Conservation (phyloP, 2,888 invertebrate species). For the Drosophila gaucha region DNA sequence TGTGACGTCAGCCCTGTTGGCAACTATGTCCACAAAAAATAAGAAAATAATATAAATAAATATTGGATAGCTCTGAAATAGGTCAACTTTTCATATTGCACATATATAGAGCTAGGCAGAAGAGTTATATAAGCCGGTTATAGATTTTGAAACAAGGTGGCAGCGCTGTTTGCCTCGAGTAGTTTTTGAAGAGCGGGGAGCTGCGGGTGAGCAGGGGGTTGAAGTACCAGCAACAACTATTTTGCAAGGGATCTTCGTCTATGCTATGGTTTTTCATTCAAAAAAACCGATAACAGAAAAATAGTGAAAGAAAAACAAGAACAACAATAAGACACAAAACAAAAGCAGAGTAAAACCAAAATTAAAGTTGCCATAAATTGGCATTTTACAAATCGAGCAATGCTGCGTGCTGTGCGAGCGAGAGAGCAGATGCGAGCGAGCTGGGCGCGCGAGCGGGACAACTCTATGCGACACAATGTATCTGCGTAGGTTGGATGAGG, state of each 20-base stretch:
- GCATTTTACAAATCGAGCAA: slow-evolving; percentile 31
- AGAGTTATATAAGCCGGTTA: background rate
- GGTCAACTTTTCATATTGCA: slow-evolving; percentile 1
- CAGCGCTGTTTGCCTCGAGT: slow-evolving; percentile 16
- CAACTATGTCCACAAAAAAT: slow-evolving; percentile 12
- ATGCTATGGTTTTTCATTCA: background rate
- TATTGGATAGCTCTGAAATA: background rate
- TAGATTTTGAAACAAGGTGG: slow-evolving; percentile 21
- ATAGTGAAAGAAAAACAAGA: background rate
- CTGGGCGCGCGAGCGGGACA: slow-evolving; percentile 27
- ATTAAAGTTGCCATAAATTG: slow-evolving; percentile 40
- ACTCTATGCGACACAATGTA: slow-evolving; percentile 18
- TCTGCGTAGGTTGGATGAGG: background rate
- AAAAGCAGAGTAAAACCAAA: slow-evolving; percentile 11
- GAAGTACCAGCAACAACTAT: slow-evolving; percentile 11
- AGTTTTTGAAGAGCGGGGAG: background rate
- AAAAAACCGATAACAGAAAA: slow-evolving; percentile 8
- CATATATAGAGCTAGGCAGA: background rate
- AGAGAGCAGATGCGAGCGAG: slow-evolving; percentile 1
- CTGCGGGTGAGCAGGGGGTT: slow-evolving; percentile 1
- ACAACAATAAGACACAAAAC: slow-evolving; percentile 6
- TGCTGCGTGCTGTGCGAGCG: slow-evolving; percentile 32
- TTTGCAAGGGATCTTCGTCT: slow-evolving; percentile 39
- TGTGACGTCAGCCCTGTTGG: slow-evolving; percentile 18
- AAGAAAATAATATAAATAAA: background rate